Conservation (phyloP, 2,797 vertebrate genomes). For the Phataginus tetradactyla region DNA sequence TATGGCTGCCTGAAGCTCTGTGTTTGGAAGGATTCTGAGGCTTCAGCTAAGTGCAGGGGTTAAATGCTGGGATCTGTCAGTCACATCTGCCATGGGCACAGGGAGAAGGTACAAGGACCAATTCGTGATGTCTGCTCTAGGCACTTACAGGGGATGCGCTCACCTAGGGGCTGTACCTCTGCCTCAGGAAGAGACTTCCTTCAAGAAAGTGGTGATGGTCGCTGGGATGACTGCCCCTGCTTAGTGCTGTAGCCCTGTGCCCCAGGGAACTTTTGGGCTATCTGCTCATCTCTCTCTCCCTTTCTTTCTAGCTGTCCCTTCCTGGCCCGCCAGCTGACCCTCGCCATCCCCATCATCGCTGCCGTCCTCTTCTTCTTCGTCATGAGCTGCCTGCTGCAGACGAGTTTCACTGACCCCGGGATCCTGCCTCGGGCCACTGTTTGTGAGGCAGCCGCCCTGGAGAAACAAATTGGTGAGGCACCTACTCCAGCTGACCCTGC, state of each 20-base stretch:
- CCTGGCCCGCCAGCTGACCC: slow-evolving; percentile 92
- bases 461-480: slow-evolving; percentile 94
- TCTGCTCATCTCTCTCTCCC: slow-evolving; percentile 6
- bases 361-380: slow-evolving; percentile 95
- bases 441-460: slow-evolving; percentile 95
- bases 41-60: not conserved
- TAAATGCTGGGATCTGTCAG: not conserved
- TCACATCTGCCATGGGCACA: not conserved
- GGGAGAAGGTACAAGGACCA: not conserved
- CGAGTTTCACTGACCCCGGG: slow-evolving; percentile 96
- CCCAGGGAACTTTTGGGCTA: not conserved
- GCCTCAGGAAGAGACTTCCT: not conserved
- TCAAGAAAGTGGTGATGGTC: not conserved
- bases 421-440: slow-evolving; percentile 96
- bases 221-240: not conserved
- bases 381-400: slow-evolving; percentile 94
- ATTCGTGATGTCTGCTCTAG: not conserved
- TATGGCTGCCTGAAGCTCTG: not conserved
- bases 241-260: not conserved
- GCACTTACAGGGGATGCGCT: not conserved
- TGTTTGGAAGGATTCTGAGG: not conserved
- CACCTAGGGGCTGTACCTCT: not conserved
- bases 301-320: slow-evolving; percentile 92
- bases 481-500: not conserved
- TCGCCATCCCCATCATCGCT: slow-evolving; percentile 95